Evolutionary conservation across 2,113 vertebrate genomes (phyloP).

Genomic region (Brachypteracias leptosomus): DNA sequence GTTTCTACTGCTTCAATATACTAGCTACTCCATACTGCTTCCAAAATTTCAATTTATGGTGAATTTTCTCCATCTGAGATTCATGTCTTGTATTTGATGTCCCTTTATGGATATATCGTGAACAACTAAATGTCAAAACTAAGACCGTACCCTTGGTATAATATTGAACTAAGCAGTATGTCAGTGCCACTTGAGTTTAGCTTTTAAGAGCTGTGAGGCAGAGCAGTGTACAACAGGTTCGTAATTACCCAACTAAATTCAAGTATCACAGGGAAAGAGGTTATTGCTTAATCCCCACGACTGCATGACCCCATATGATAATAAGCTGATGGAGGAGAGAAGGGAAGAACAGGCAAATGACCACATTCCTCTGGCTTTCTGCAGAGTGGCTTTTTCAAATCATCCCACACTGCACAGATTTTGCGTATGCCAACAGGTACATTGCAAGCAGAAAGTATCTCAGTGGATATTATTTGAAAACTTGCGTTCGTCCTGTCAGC

Average conservation of each 20-base stretch:
- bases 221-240: not conserved
- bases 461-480: not conserved
- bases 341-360: not conserved
- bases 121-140: not conserved
- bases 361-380: not conserved
- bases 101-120: not conserved
- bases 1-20: not conserved
- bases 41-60: not conserved
- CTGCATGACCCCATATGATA: not conserved
- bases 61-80: not conserved
- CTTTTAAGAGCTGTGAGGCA: not conserved
- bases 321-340: not conserved
- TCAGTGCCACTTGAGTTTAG: not conserved
- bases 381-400: not conserved
- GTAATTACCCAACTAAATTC: not conserved
- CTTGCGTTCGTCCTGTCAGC: not conserved
- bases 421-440: rapidly evolving
- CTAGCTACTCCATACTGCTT: not conserved
- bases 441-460: not conserved
- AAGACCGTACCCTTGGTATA: not conserved
- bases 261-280: not conserved
- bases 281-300: not conserved
- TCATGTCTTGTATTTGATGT: not conserved
- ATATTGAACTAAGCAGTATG: not conserved
- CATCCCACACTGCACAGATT: not conserved